Percentiles rank a stretch among this genome's conserved stretches.
phyloP scores from a whole-genome alignment of 64 coral and sea anemone species.

The Pocillopora verrucosa region DNA sequence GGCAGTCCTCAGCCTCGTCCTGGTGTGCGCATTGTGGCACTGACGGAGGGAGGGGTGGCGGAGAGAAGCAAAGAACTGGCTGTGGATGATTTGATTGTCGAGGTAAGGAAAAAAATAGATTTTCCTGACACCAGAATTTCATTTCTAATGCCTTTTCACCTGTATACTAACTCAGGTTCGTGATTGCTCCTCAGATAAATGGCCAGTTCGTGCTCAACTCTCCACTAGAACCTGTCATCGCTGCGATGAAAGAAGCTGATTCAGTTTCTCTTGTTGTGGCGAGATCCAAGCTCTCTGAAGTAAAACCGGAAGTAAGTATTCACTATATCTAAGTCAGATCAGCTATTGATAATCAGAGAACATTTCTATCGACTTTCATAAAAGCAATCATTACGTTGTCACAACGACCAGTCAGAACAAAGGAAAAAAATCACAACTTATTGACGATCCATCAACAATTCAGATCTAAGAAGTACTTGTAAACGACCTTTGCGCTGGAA shows the following conservation, averaged over 20 bases:
- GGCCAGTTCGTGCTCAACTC: conserved; percentile 71
- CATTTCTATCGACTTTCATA: neutral
- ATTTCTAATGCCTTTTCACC: neutral
- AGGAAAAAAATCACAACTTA: no score
- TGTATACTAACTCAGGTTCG: neutral
- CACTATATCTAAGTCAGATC: neutral
- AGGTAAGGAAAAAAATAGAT: conserved; percentile 42
- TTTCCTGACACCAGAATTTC: no score
- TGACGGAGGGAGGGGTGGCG: conserved; percentile 70
- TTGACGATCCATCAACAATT: no score
- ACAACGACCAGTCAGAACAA: no score
- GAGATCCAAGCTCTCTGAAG: conserved; percentile 29
- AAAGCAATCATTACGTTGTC: neutral
- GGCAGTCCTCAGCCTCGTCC: conserved; percentile 50
- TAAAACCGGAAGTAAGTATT: neutral
- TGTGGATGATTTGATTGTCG: conserved; percentile 81
- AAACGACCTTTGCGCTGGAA: no score
- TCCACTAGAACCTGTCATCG: conserved; percentile 69
- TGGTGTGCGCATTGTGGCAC: conserved; percentile 81
- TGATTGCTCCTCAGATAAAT: conserved; percentile 54
- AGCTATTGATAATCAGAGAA: no score
- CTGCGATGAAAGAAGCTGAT: conserved; percentile 17
- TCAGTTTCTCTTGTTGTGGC: conserved; percentile 72
- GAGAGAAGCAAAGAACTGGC: conserved; percentile 29
- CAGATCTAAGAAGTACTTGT: no score